These are phyloP conservation scores for Nestor notabilis DNA, from an alignment of 2,113 vertebrate genomes.

Conservation along the genomic window DNA sequence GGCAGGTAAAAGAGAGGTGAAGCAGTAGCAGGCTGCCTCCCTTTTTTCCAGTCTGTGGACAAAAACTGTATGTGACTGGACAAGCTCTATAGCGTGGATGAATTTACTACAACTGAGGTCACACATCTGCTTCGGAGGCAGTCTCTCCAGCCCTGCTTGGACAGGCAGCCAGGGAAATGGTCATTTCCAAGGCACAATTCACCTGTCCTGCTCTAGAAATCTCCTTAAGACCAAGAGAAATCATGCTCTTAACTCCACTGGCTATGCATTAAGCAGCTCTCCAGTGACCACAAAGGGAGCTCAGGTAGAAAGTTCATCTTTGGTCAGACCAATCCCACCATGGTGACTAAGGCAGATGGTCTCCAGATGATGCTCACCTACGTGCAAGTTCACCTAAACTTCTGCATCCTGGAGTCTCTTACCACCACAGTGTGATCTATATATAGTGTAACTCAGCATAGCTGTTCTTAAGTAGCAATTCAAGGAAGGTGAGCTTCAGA, in stretches of 20 bases:
- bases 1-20: not conserved
- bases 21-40: not conserved
- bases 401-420: not conserved
- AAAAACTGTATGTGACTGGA: fast-evolving
- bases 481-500: not conserved
- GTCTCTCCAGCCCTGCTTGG: not conserved
- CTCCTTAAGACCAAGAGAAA: not conserved
- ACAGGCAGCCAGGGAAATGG: fast-evolving
- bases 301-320: not conserved
- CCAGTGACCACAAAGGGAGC: not conserved
- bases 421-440: fast-evolving
- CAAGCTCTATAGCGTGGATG: not conserved
- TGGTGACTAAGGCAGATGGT: not conserved
- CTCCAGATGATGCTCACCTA: not conserved
- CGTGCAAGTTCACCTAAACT: not conserved
- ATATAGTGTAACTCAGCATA: not conserved
- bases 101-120: not conserved
- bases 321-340: not conserved
- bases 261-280: no score
- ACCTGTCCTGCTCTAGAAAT: not conserved
- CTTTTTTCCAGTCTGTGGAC: not conserved
- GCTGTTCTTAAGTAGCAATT: not conserved
- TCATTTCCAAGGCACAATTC: not conserved
- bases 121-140: fast-evolving
- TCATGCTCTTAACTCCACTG: not conserved